Evolutionary conservation across 2,888 invertebrate species (phyloP), one percentile per base, ranked within the genome.

Genomic region (Lasioglossum morio): DNA sequence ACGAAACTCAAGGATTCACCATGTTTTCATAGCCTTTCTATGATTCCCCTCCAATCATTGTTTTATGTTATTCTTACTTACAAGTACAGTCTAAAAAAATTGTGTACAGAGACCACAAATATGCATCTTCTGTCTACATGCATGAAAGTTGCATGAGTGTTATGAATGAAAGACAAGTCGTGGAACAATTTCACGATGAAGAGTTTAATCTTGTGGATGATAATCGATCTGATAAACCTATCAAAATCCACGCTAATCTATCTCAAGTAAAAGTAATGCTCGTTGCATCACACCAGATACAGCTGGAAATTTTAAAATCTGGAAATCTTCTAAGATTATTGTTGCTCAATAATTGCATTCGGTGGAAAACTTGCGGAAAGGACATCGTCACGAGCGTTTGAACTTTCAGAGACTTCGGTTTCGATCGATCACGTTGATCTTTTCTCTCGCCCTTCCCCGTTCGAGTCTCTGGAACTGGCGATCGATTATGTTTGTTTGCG

Each of bases 1-100:
- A 40, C 7, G 23, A 53, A 12, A 69, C 19, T 81, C 81, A 81
- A 83, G 81, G 83, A 77, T 73, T 57, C 16, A 23, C 40, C 0
- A 27, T 63, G 27, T 40, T 72, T 81, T 46, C n/a, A 69, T 69
- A 23, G 69, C 37, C 69, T 69, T 69, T 40, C 69, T 23, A 40
- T 16, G 72, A 72, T 40, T 72, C 72, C 43, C 16, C 12, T n/a
- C n/a, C 7, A 43, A 43, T 69, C 37, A 12, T 12, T 4, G n/a
- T 34, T 69, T 69, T n/a, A n/a, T 69, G 34, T 34, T 34, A 34
- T 34, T 34, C 34, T 3, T 34, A 37, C 23, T 48, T 48, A 48
- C 48, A 46, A 46, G 16, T 46, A 46, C 1, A 16, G 4, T 46
- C 0, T 19, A 4, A 46, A 5, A 48, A 19, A 2, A 19, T 48